phyloP scores from a whole-genome alignment of 2,797 vertebrate genomes.

The Streptopelia turtur region DNA sequence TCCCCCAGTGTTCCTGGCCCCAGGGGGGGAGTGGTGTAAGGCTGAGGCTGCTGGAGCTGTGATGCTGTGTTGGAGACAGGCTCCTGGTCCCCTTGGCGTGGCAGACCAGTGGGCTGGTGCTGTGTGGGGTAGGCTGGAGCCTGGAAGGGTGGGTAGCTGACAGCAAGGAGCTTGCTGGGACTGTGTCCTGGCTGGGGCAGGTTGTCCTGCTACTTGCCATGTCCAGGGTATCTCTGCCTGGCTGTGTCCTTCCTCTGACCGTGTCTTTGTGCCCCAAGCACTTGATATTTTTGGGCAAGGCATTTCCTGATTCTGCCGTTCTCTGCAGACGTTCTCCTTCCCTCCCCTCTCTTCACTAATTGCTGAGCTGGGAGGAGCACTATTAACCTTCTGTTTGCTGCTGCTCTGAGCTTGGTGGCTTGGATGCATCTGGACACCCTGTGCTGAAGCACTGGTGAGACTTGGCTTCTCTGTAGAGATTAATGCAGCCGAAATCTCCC shows the following conservation, averaged over 20 bases:
- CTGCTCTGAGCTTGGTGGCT: neutral
- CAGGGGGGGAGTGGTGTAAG: rapidly evolving
- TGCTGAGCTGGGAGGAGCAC: neutral
- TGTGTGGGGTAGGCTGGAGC: neutral
- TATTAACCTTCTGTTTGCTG: conserved; percentile 25
- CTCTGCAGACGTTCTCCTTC: neutral
- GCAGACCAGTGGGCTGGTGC: neutral
- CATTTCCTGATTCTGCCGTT: neutral
- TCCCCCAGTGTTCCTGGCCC: rapidly evolving
- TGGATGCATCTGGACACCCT: neutral
- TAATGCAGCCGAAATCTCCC: neutral
- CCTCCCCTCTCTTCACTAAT: neutral
- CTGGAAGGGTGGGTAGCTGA: neutral
- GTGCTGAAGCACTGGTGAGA: neutral
- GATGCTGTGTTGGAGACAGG: neutral
- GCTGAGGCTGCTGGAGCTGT: neutral
- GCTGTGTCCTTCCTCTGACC: neutral
- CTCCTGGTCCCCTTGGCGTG: neutral
- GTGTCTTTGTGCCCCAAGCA: neutral
- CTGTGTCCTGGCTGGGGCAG: neutral
- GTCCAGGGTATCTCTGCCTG: neutral
- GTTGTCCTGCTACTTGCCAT: neutral
- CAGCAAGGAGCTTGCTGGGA: neutral
- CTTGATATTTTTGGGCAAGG: neutral
- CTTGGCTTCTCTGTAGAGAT: neutral